A percentile compares a stretch with the other conserved stretches of the same genome.
Evolutionary conservation across 2,113 vertebrate species (phyloP).

Genomic region (Motacilla alba): DNA sequence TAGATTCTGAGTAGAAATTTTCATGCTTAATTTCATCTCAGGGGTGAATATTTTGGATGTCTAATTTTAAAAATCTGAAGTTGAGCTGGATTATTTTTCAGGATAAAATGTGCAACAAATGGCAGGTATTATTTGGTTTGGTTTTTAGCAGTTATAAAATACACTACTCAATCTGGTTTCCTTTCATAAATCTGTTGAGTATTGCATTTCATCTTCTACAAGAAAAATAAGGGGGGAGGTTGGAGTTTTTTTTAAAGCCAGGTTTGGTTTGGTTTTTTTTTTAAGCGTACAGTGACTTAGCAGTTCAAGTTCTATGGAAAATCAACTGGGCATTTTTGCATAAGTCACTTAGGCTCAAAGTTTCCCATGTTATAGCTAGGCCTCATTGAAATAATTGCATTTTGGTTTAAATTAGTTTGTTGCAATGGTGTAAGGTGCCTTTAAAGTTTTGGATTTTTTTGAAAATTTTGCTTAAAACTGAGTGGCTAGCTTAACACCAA

Average conservation of each 20-base stretch:
- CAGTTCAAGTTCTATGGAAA: not conserved
- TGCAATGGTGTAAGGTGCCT: not conserved
- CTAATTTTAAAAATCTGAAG: slow-evolving; percentile 15
- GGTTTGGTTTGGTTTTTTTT: not conserved
- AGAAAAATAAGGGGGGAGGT: not conserved
- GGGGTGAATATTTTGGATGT: not conserved
- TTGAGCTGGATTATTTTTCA: not conserved
- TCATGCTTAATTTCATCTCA: not conserved
- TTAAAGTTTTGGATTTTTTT: not conserved
- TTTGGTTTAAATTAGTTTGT: not conserved
- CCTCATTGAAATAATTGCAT: not conserved
- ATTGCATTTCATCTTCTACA: not conserved
- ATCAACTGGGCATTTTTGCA: not conserved
- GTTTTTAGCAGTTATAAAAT: not conserved
- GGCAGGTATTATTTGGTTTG: not conserved
- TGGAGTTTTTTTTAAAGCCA: not conserved
- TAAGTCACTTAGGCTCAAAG: not conserved
- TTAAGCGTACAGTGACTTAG: not conserved
- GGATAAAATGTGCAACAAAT: not conserved
- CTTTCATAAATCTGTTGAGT: not conserved
- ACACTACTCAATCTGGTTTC: not conserved
- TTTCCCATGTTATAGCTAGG: not conserved
- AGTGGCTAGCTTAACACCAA: not conserved
- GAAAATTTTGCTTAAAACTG: not conserved
- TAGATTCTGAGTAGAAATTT: not conserved